Conservation (phyloP, 2,888 invertebrate species). For the Dynastes tityus region DNA sequence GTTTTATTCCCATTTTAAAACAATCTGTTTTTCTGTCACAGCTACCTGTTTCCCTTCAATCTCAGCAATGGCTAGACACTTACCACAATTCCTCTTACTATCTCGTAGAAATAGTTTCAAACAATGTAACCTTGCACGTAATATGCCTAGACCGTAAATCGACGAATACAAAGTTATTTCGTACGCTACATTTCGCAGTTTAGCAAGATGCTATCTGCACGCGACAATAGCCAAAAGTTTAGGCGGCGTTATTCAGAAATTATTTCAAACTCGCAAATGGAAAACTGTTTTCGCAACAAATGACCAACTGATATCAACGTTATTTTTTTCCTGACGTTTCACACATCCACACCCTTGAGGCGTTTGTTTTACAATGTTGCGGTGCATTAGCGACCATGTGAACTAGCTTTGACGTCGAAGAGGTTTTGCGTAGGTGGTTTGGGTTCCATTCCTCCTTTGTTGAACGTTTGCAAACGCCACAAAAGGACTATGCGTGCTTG, state of each 20-base stretch:
- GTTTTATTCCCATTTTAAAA: too few species aligned
- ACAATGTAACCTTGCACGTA: not conserved
- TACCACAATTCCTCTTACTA: not conserved
- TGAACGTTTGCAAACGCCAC: conserved; percentile 2
- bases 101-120: not conserved
- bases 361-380: not conserved
- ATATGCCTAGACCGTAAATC: not conserved
- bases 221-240: conserved; percentile 1
- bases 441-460: not conserved
- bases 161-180: not conserved
- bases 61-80: too few species aligned
- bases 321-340: not conserved
- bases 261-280: conserved; percentile 28
- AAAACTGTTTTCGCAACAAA: conserved; percentile 9
- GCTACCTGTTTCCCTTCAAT: too few species aligned
- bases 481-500: not conserved
- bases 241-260: not conserved
- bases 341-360: not conserved
- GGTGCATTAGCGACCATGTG: not conserved
- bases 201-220: conserved; percentile 1
- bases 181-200: not conserved
- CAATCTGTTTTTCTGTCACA: too few species aligned
- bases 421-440: not conserved
- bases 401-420: not conserved
- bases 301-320: not conserved